These are phyloP conservation scores for Dolichoris vasculosae DNA, from an alignment of 1,140 invertebrate species.

Conservation along the genomic window DNA sequence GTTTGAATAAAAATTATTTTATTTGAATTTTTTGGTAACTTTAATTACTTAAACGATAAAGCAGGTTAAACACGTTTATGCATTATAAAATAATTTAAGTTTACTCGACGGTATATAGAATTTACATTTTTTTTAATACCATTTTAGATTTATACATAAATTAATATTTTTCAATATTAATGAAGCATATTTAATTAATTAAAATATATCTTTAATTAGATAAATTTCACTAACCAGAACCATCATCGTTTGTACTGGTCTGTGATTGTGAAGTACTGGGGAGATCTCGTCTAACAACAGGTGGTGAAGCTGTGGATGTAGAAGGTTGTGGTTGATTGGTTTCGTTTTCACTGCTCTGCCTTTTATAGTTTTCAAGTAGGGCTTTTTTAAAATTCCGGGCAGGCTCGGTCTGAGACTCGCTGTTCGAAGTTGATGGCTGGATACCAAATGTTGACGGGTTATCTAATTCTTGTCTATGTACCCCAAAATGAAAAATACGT, in stretches of 20 bases:
- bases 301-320: conserved; percentile 33
- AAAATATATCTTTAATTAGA: no score
- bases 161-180: no score
- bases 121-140: no score
- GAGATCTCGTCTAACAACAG: not conserved
- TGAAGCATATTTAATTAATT: no score
- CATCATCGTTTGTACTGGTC: not conserved
- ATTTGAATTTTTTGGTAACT: no score
- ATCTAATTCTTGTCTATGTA: conserved; percentile 7
- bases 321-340: conserved; percentile 48
- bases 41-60: no score
- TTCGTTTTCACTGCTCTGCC: conserved; percentile 51
- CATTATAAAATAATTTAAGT: no score
- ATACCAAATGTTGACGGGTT: conserved; percentile 49
- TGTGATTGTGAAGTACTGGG: conserved; percentile 24
- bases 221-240: conserved; percentile 18
- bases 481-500: not conserved
- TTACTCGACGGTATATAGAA: no score
- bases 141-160: no score
- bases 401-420: conserved; percentile 54
- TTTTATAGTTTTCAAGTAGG: conserved; percentile 61
- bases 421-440: conserved; percentile 36
- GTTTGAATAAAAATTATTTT: no score
- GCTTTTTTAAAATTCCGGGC: conserved; percentile 62
- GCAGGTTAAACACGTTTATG: no score